A percentile compares a stretch with the other conserved stretches of the same genome.
These are phyloP conservation scores for Phalanger gymnotis DNA, from an alignment of 2,797 vertebrate genomes.

Conservation along the genomic window DNA sequence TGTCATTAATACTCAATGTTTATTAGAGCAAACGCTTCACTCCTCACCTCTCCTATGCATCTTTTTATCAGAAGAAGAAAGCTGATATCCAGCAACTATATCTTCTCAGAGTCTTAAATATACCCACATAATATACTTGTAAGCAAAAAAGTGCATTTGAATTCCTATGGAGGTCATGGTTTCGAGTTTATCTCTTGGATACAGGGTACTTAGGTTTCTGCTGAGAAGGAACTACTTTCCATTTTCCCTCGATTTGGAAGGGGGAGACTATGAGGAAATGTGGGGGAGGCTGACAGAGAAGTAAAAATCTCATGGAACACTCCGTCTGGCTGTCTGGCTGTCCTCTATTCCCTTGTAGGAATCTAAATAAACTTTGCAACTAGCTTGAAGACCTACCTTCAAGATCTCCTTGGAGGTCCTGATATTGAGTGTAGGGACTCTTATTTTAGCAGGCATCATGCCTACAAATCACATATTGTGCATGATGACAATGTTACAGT, in stretches of 20 bases:
- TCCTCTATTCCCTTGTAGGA: not conserved
- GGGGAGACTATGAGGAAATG: not conserved
- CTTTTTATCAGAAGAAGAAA: not conserved
- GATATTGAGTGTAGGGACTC: not conserved
- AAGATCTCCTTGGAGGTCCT: not conserved
- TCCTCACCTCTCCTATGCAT: not conserved
- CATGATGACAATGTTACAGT: not conserved
- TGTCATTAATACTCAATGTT: not conserved
- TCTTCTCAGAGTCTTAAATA: not conserved
- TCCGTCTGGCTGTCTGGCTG: not conserved
- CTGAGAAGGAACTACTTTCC: not conserved
- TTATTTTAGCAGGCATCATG: not conserved
- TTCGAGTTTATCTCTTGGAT: not conserved
- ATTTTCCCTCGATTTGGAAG: not conserved
- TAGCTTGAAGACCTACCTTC: not conserved
- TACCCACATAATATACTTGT: not conserved
- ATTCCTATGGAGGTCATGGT: not conserved
- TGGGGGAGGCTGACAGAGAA: not conserved
- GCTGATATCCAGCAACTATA: not conserved
- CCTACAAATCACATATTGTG: not conserved
- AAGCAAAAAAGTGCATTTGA: not conserved
- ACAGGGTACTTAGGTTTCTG: not conserved
- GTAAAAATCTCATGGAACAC: not conserved
- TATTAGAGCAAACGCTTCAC: not conserved
- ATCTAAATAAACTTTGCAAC: not conserved